phyloP scores from a whole-genome alignment of 2,888 invertebrate species.

The Pachliopta kotzebuea region DNA sequence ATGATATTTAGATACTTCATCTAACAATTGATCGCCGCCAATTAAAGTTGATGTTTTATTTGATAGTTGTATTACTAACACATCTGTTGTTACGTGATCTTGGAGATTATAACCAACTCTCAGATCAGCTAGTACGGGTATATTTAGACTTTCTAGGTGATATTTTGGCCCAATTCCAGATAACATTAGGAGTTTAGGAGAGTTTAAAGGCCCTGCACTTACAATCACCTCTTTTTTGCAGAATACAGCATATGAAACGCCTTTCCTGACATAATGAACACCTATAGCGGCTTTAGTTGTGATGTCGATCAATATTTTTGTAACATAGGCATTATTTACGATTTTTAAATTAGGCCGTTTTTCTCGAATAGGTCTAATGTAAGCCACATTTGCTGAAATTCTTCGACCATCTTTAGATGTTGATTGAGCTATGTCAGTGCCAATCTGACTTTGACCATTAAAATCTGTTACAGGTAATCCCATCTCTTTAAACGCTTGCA shows the following conservation, averaged over 20 bases:
- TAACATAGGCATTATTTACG: slow-evolving; percentile 74
- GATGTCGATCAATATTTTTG: slow-evolving; percentile 81
- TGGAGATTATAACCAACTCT: slow-evolving; percentile 88
- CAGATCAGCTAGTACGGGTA: slow-evolving; percentile 81
- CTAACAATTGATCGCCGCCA: slow-evolving; percentile 52
- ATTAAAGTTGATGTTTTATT: slow-evolving; percentile 78
- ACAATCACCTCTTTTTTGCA: slow-evolving; percentile 83
- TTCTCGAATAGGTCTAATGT: slow-evolving; percentile 83
- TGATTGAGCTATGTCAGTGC: slow-evolving; percentile 82
- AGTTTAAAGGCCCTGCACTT: slow-evolving; percentile 81
- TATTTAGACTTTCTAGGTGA: slow-evolving; percentile 71
- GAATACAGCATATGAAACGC: slow-evolving; percentile 59
- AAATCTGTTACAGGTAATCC: slow-evolving; percentile 82
- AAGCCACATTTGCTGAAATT: slow-evolving; percentile 83
- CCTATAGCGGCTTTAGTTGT: slow-evolving; percentile 71
- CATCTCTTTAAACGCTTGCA: slow-evolving; percentile 82
- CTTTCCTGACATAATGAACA: slow-evolving; percentile 61
- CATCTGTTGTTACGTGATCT: slow-evolving; percentile 86
- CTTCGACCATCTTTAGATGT: slow-evolving; percentile 82
- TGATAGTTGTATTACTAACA: slow-evolving; percentile 65
- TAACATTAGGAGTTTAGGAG: slow-evolving; percentile 83
- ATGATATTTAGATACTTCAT: slow-evolving; percentile 68
- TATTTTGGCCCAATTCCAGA: slow-evolving; percentile 84
- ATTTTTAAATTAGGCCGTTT: slow-evolving; percentile 75
- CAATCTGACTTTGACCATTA: slow-evolving; percentile 80